Evolutionary conservation across 35 echinoderm and acorn worm genomes (phyloP).

Genomic region (Hemicentrotus pulcherrimus): DNA sequence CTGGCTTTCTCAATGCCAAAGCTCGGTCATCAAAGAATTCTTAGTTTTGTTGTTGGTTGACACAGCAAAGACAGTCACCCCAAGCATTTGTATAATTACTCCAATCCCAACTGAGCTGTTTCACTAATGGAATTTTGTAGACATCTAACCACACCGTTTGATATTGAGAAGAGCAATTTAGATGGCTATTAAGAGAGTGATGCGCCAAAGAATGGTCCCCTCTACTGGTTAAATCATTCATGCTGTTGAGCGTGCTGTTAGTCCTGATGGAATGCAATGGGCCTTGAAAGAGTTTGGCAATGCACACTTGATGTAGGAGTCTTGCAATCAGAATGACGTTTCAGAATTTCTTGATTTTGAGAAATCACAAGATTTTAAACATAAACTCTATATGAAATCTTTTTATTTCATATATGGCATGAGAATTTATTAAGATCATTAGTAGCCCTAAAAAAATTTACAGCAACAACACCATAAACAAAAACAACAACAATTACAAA

Average conservation of each 20-base stretch:
- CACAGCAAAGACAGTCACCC: background rate
- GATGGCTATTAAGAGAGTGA: background rate
- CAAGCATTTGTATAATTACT: background rate
- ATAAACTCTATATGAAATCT: too few species aligned
- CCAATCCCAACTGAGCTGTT: background rate
- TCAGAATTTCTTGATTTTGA: background rate
- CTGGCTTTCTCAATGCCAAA: background rate
- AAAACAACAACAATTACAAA: too few species aligned
- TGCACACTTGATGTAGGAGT: background rate
- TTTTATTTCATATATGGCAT: too few species aligned
- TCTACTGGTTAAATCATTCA: background rate
- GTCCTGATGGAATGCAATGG: background rate
- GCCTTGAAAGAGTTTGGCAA: background rate
- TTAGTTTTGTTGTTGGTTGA: background rate
- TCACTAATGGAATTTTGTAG: constrained; percentile 18
- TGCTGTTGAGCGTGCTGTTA: background rate
- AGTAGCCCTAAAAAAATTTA: too few species aligned
- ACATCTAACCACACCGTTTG: background rate
- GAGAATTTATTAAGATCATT: too few species aligned
- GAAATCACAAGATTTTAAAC: background rate
- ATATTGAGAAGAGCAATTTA: background rate
- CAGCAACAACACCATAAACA: too few species aligned
- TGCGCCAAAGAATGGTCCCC: background rate
- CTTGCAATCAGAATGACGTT: background rate
- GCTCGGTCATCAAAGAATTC: background rate